These are phyloP conservation scores for Aleadryas rufinucha DNA, from an alignment of 2,113 vertebrate species.

Conservation along the genomic window DNA sequence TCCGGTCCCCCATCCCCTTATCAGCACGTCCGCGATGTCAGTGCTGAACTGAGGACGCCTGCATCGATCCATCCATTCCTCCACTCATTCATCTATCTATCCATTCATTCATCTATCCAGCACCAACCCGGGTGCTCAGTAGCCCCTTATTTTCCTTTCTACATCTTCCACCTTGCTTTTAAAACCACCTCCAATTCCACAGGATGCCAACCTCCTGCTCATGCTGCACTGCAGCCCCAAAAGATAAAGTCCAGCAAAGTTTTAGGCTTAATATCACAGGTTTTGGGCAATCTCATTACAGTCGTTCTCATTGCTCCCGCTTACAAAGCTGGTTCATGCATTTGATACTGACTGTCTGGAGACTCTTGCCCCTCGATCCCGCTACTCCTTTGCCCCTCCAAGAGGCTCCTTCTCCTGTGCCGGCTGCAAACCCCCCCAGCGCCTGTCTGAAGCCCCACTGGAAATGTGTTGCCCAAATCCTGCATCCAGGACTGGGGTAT, in stretches of 20 bases:
- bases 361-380: background rate
- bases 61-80: background rate
- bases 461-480: background rate
- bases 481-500: accelerated
- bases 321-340: background rate
- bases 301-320: background rate
- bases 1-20: background rate
- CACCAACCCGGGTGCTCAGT: background rate
- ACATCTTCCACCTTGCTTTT: background rate
- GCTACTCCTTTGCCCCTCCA: background rate
- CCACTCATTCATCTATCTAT: background rate
- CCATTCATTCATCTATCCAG: background rate
- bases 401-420: background rate
- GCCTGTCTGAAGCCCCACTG: background rate
- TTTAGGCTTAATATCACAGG: background rate
- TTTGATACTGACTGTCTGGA: background rate
- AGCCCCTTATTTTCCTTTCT: background rate
- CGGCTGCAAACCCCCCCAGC: accelerated
- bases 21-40: background rate
- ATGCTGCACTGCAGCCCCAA: background rate
- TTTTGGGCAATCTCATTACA: background rate
- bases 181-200: background rate
- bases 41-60: background rate
- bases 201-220: background rate
- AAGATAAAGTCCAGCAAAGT: conserved; percentile 25